Evolutionary conservation across 2,888 invertebrate species (phyloP).

Genomic region (Callimorpha dominula): DNA sequence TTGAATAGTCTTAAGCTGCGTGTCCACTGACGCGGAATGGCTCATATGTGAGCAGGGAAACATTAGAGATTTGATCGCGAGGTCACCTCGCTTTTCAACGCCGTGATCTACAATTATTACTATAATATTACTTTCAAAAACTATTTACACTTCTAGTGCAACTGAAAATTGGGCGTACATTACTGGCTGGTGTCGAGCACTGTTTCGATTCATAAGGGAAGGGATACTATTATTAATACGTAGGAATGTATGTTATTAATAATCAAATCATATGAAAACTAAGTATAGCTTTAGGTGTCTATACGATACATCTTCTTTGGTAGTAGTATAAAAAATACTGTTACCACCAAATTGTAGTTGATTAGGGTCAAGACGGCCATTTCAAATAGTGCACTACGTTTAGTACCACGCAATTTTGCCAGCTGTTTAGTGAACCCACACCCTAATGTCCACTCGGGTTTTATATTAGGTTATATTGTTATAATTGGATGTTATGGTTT

Average conservation of each 20-base stretch:
- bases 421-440: neutral
- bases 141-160: too few species aligned
- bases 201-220: neutral
- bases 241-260: too few species aligned
- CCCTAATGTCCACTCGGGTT: neutral
- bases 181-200: neutral
- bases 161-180: too few species aligned
- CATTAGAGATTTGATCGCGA: neutral
- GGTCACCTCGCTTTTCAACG: neutral
- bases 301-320: too few species aligned
- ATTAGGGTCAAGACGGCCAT: too few species aligned
- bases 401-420: too few species aligned
- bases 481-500: conserved; percentile 13
- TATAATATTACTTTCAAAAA: too few species aligned
- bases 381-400: too few species aligned
- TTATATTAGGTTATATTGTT: conserved; percentile 18
- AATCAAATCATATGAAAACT: too few species aligned
- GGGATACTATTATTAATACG: neutral
- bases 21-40: conserved; percentile 8
- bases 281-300: too few species aligned
- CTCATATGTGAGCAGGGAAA: neutral
- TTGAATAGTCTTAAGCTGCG: conserved; percentile 35
- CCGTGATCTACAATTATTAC: neutral
- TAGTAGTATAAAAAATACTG: neutral
- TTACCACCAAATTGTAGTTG: too few species aligned